A percentile compares a stretch with the other conserved stretches of the same genome.
Evolutionary conservation across 2,888 invertebrate species (phyloP).

Genomic region (Autographa pulchrina): DNA sequence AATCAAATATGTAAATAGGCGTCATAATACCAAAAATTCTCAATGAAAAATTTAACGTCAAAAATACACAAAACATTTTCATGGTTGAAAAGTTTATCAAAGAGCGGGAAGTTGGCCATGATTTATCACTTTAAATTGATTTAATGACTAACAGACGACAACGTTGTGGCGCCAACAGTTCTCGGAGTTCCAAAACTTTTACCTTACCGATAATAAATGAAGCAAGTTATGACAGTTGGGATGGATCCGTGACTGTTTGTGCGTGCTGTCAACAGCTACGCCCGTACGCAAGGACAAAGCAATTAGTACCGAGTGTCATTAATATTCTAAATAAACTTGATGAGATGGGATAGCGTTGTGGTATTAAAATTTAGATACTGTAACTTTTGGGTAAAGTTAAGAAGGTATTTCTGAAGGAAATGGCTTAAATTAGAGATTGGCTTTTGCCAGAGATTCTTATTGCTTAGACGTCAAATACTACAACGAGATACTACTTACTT

Average conservation of each 20-base stretch:
- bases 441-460: no score
- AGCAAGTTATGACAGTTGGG: slow-evolving; percentile 70
- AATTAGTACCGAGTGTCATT: slow-evolving; percentile 54
- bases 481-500: no score
- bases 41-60: slow-evolving; percentile 7
- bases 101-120: slow-evolving; percentile 46
- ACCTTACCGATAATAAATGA: slow-evolving; percentile 71
- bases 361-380: slow-evolving; percentile 2
- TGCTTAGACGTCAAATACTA: no score
- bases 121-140: slow-evolving; percentile 70
- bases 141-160: slow-evolving; percentile 67
- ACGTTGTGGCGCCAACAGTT: slow-evolving; percentile 56
- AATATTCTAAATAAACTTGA: slow-evolving; percentile 43
- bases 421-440: no score
- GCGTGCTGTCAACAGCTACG: slow-evolving; percentile 56
- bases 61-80: slow-evolving; percentile 39
- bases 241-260: slow-evolving; percentile 66
- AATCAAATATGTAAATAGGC: not conserved
- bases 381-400: not conserved
- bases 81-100: slow-evolving; percentile 41
- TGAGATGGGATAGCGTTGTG: slow-evolving; percentile 21
- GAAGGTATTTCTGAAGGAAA: no score
- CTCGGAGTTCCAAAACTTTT: slow-evolving; percentile 67
- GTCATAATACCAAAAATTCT: not conserved
- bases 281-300: slow-evolving; percentile 46